Evolutionary conservation across 1,140 invertebrate genomes (phyloP).

Genomic region (Orchestia grillus): DNA sequence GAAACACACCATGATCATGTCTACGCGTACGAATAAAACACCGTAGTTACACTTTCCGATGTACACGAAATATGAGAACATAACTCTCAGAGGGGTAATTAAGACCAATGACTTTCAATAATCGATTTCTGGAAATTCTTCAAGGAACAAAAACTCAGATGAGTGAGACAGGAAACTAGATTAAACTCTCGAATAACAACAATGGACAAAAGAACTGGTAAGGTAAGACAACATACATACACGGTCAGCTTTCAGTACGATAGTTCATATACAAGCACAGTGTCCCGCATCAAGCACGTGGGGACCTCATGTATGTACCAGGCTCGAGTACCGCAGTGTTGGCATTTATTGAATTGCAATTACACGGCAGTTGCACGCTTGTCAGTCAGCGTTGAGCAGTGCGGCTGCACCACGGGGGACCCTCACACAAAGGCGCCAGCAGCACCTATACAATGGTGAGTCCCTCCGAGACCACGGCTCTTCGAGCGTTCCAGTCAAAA

Average conservation of each 20-base stretch:
- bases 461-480: background rate
- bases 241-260: background rate
- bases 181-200: background rate
- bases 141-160: background rate
- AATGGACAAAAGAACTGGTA: background rate
- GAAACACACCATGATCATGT: background rate
- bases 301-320: background rate
- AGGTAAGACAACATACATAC: background rate
- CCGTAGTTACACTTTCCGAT: background rate
- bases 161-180: background rate
- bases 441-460: background rate
- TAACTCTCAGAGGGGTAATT: background rate
- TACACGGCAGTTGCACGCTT: slow-evolving; percentile 56
- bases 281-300: background rate
- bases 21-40: background rate
- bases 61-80: background rate
- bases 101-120: background rate
- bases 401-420: background rate
- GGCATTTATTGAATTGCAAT: slow-evolving; percentile 48
- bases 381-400: slow-evolving; percentile 31
- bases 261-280: background rate
- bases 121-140: background rate
- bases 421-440: background rate
- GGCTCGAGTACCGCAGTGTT: background rate
- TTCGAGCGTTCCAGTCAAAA: background rate